phyloP scores from a whole-genome alignment of 2,113 vertebrate species.

The Lepisosteus oculatus region DNA sequence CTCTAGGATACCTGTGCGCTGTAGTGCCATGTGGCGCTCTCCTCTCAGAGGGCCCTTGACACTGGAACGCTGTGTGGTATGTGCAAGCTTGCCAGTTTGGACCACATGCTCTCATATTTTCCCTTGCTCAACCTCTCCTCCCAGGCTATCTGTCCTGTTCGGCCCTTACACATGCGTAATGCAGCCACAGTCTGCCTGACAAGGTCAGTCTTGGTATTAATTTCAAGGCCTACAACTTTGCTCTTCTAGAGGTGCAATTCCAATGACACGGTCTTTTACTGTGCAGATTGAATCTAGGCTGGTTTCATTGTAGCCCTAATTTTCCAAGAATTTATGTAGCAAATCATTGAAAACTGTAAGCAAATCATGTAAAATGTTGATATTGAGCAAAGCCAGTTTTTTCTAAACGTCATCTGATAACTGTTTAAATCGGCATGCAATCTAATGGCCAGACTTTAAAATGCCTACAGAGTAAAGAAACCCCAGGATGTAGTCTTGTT shows the following conservation, averaged over 20 bases:
- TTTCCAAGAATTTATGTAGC: no score
- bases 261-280: no score
- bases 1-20: slow-evolving; percentile 39
- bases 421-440: no score
- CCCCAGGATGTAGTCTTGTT: no score
- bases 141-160: not conserved
- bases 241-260: not conserved
- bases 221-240: not conserved
- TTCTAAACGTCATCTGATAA: no score
- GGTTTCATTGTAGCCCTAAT: no score
- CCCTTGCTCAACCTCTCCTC: slow-evolving; percentile 17
- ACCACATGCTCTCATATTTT: slow-evolving; percentile 26
- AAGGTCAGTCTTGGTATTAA: not conserved
- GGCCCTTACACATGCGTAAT: not conserved
- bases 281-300: no score
- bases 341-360: no score
- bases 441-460: no score
- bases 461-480: no score
- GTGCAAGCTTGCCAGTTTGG: slow-evolving; percentile 12
- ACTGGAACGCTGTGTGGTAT: slow-evolving; percentile 13
- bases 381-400: no score
- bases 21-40: slow-evolving; percentile 28
- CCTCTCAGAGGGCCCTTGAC: slow-evolving; percentile 21
- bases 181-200: slow-evolving; percentile 1
- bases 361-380: no score